Base-by-base conservation (phyloP, 37 sponge, comb jelly and placozoan species). In the Eunapius fragilis region DNA sequence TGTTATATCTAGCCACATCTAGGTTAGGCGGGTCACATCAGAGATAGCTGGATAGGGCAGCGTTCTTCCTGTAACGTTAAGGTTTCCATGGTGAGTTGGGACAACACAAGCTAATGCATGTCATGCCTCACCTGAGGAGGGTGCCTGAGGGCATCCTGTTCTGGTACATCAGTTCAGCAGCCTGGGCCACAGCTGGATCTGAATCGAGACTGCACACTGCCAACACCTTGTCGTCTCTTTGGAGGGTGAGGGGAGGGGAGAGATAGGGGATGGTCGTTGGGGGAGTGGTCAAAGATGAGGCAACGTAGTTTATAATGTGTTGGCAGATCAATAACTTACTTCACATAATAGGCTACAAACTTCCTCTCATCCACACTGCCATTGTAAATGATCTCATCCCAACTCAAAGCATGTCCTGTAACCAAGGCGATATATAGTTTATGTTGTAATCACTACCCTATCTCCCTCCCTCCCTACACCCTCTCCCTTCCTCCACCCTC, bases 351-450 rank as follows among this genome's bases (percentile, higher is more conserved):
- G 13, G 94, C 98, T 10, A 85, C 89, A 81, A 97, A 97, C 75
- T 91, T 95, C 68, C 41, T 74, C 31, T 91, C 94, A 31, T 95
- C 96, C 7, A 84, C 85, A 80, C 75, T 76, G 36, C 98, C 98
- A n/a, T 95, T 76, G 68, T 71, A 87, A 31, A 95, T 81, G 37
- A 97, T 87, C 47, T 93, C 94, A 89, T 97, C 96, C 89, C 90
- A 94, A 27, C 37, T 58, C 38, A 86, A 68, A 13, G 92, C 95
- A 77, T 87, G 82, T 10, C 95, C 95, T 94, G 37, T 32, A 45
- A 69, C 67, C 37, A 86, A 14, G 28, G 27, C 24, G 76, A 84
- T 32, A 3, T 9, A 28, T 27, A 0, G 25, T 1, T n/a, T 80
- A 31, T 2, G 37, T 24, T 35, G 25, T 77, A 11, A 31, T 23